These are phyloP conservation scores for Cataglyphis rosenhaueri DNA, from an alignment of 2,888 invertebrate species.

Conservation along the genomic window DNA sequence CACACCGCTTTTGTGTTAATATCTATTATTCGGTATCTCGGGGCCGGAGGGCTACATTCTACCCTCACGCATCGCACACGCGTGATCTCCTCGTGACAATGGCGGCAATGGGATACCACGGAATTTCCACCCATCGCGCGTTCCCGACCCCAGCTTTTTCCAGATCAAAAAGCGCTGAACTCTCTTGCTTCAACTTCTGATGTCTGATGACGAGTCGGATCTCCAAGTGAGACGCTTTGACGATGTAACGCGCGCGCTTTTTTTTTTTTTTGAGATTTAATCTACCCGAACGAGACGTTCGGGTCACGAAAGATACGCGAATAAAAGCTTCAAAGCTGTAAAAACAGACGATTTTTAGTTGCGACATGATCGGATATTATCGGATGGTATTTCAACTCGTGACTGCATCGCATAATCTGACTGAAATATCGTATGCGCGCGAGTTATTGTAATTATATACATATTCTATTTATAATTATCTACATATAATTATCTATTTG, in stretches of 20 bases:
- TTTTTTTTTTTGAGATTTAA: constrained; percentile 16
- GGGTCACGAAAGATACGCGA: not conserved
- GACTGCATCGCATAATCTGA: not conserved
- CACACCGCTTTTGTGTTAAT: constrained; percentile 81
- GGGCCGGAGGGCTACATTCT: constrained; percentile 71
- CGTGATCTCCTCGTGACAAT: constrained; percentile 81
- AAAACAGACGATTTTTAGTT: constrained; percentile 4
- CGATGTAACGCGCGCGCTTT: constrained; percentile 2
- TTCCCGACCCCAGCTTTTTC: constrained; percentile 63
- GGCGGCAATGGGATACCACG: constrained; percentile 69
- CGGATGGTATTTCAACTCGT: not conserved
- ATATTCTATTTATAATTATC: too few species aligned
- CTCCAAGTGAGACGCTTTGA: constrained; percentile 24
- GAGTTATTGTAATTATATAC: too few species aligned
- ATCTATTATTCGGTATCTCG: constrained; percentile 80
- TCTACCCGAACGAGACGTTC: constrained; percentile 16
- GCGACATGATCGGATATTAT: not conserved
- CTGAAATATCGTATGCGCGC: too few species aligned
- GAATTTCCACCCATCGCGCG: constrained; percentile 63
- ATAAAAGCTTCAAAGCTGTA: not conserved
- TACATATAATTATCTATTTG: too few species aligned
- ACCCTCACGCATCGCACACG: constrained; percentile 78
- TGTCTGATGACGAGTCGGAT: constrained; percentile 34
- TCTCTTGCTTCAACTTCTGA: constrained; percentile 56
- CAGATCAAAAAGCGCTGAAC: constrained; percentile 66